These are phyloP conservation scores for Cheilosia vernalis DNA, from an alignment of 2,888 invertebrate genomes.

Conservation along the genomic window DNA sequence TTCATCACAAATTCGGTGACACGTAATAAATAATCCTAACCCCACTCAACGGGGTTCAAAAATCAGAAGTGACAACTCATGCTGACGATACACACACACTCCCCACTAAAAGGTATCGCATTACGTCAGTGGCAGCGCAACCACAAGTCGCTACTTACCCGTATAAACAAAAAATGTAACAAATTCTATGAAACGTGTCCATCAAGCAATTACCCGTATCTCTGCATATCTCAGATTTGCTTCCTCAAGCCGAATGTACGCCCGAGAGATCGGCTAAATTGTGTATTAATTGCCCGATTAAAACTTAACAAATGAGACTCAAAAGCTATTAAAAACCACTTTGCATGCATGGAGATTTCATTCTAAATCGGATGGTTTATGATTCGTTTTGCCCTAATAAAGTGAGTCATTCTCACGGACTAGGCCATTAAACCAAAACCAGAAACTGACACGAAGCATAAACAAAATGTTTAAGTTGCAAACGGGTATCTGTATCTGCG, in stretches of 20 bases:
- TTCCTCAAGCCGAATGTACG: background rate
- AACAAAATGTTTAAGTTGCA: constrained; percentile 4
- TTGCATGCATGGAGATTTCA: too few species aligned
- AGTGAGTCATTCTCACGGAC: constrained; percentile 17
- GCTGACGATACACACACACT: background rate
- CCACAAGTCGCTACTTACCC: background rate
- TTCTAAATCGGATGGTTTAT: too few species aligned
- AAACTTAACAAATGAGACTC: background rate
- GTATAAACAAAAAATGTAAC: background rate
- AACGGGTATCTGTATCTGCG: constrained; percentile 3
- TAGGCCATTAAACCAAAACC: constrained; percentile 13
- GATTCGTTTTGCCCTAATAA: background rate
- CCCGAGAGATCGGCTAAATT: background rate
- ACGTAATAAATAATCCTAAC: background rate
- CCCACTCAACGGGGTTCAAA: background rate
- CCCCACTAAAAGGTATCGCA: background rate
- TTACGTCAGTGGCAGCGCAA: background rate
- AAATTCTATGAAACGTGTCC: background rate
- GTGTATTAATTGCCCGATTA: background rate
- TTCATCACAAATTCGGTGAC: background rate
- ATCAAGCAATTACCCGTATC: background rate
- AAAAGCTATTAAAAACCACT: background rate
- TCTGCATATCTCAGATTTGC: background rate
- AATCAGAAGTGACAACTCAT: constrained; percentile 2
- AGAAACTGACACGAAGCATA: background rate